Evolutionary conservation across 2,888 invertebrate genomes (phyloP).

Genomic region (Muschampia plurimacula): DNA sequence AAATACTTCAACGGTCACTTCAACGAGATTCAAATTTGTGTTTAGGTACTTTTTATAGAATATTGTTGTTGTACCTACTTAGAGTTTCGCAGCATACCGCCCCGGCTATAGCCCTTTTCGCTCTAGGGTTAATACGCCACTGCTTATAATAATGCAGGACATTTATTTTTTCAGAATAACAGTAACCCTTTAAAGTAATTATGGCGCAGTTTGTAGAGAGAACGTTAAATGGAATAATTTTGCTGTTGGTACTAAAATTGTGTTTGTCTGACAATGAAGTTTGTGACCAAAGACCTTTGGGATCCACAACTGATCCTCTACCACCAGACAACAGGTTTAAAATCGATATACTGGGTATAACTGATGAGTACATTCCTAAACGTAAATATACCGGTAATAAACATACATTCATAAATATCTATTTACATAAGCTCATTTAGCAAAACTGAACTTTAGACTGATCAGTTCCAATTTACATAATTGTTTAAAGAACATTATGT

Average conservation of each 20-base stretch:
- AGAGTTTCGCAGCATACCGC: background rate
- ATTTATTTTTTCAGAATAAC: background rate
- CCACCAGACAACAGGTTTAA: slow-evolving; percentile 72
- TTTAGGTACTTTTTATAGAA: too few species aligned
- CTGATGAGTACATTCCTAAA: slow-evolving; percentile 59
- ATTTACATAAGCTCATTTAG: too few species aligned
- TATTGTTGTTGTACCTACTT: too few species aligned
- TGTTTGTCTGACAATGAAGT: slow-evolving; percentile 47
- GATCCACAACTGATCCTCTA: slow-evolving; percentile 63
- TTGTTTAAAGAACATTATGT: too few species aligned
- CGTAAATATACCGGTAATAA: slow-evolving; percentile 61
- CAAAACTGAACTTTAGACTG: too few species aligned
- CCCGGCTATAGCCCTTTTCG: background rate
- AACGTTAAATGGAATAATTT: background rate
- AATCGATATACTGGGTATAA: slow-evolving; percentile 61
- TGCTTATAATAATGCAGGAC: background rate
- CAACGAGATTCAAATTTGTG: too few species aligned
- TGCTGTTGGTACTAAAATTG: slow-evolving; percentile 8
- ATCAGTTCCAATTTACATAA: too few species aligned
- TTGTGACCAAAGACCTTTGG: slow-evolving; percentile 69
- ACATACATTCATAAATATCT: background rate
- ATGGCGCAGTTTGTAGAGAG: slow-evolving; percentile 12
- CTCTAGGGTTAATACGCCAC: background rate
- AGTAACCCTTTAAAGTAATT: background rate
- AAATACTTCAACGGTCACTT: too few species aligned